Evolutionary conservation across 2,797 vertebrate species (phyloP), one percentile per base, ranked within the genome.

Genomic region (Ambastaia sidthimunki): DNA sequence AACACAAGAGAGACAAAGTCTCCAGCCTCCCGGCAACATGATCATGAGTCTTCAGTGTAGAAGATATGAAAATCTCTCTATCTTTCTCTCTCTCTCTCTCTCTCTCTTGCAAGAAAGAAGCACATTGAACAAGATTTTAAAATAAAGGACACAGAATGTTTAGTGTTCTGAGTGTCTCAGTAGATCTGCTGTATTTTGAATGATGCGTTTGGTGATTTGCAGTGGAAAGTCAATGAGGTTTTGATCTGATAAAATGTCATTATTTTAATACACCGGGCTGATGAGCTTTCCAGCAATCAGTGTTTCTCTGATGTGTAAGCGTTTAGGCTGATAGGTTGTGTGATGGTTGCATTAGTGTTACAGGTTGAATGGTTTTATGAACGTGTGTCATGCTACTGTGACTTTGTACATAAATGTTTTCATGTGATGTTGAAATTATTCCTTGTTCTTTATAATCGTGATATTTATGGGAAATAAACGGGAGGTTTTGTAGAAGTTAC

Each of bases 401-500:
- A 48, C 31, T 84, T 67, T 84, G 77, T 84, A 83, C n/a, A 50
- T 78, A 71, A 54, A 18, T 55, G 59, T 74, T 69, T 79, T 79
- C 28, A 23, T 79, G 69, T 83, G 44, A 66, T 62, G 69, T 72
- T 65, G 6, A 72, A 44, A 54, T 25, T 0, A 54, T 65, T 55
- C 75, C 16, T 81, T 57, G 31, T 63, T 81, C 76, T 80, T 84
- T 50, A 59, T 70, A 52, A 67, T 69, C 60, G 73, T 71, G 21
- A 34, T 83, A 83, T 83, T 74, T 76, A 83, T 81, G 80, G 78
- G 21, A 62, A 85, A 73, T 80, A 86, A 88, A 88, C 55, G 70
- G 74, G 83, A 59, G 12, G 47, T 79, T 83, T 86, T 81, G 77
- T 75, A 82, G 23, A 74, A 65, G 15, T 65, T 7, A 70, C 68